These are phyloP conservation scores for Nephila pilipes DNA, from an alignment of 1,140 invertebrate species.

Conservation along the genomic window DNA sequence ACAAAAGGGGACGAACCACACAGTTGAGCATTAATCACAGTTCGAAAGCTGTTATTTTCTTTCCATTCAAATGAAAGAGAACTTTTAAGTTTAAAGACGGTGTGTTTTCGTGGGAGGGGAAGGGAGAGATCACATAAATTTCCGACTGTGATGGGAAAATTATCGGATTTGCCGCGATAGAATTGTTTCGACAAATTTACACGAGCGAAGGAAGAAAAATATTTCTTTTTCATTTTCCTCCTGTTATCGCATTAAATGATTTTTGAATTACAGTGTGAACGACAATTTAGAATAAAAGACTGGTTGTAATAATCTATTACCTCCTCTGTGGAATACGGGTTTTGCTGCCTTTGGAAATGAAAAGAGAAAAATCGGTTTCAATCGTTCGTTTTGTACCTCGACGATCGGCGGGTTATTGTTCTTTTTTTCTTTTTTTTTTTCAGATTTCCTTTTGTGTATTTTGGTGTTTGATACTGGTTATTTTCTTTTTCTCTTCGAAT, in stretches of 20 bases:
- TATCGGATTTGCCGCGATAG: slow-evolving; percentile 61
- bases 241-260: slow-evolving; percentile 51
- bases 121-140: slow-evolving; percentile 38
- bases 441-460: background rate
- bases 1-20: slow-evolving; percentile 47
- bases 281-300: slow-evolving; percentile 57
- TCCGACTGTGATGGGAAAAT: slow-evolving; percentile 44
- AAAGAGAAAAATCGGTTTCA: background rate
- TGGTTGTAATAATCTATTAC: slow-evolving; percentile 48
- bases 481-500: background rate
- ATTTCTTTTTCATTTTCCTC: slow-evolving; percentile 43
- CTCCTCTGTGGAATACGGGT: background rate
- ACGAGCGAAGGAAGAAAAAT: slow-evolving; percentile 51
- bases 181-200: slow-evolving; percentile 67
- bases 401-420: background rate
- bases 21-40: slow-evolving; percentile 49
- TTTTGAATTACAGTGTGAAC: slow-evolving; percentile 67
- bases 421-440: background rate
- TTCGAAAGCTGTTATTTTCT: slow-evolving; percentile 65
- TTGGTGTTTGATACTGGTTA: background rate
- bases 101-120: slow-evolving; percentile 10
- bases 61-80: slow-evolving; percentile 55
- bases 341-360: background rate
- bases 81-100: slow-evolving; percentile 32
- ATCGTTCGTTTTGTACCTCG: background rate